Percentiles rank a stretch among this genome's conserved stretches.
Conservation (phyloP, 2,888 invertebrate genomes). For the Hetaerina titia region DNA sequence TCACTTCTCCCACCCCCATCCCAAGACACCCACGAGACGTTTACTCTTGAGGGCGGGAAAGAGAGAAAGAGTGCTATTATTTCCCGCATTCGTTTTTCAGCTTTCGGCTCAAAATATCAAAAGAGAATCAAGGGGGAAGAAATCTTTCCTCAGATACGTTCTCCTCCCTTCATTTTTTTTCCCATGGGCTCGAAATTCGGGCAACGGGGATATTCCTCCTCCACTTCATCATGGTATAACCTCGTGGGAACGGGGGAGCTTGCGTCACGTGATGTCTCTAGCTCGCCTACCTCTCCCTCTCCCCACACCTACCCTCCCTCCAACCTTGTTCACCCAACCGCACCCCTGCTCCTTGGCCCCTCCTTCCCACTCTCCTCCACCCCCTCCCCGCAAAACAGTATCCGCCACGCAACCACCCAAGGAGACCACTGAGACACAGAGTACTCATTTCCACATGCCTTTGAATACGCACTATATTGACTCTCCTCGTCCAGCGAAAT, state of each 20-base stretch:
- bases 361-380: not conserved
- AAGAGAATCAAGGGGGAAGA: not conserved
- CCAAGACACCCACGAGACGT: too few species aligned
- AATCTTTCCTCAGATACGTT: not conserved
- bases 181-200: conserved; percentile 15
- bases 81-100: not conserved
- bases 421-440: not conserved
- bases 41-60: not conserved
- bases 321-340: not conserved
- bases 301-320: not conserved
- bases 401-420: not conserved
- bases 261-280: conserved; percentile 42
- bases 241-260: conserved; percentile 32
- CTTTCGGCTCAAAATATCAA: conserved; percentile 10
- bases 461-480: not conserved
- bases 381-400: not conserved
- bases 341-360: not conserved
- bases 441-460: not conserved
- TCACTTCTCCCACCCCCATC: too few species aligned
- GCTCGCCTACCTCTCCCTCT: not conserved
- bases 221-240: not conserved
- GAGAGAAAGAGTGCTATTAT: not conserved
- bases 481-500: not conserved
- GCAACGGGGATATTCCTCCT: not conserved
- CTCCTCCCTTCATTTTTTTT: not conserved